Percentiles rank a stretch among this genome's conserved stretches.
phyloP scores from a whole-genome alignment of 2,888 invertebrate genomes.

The Erebia palarica region DNA sequence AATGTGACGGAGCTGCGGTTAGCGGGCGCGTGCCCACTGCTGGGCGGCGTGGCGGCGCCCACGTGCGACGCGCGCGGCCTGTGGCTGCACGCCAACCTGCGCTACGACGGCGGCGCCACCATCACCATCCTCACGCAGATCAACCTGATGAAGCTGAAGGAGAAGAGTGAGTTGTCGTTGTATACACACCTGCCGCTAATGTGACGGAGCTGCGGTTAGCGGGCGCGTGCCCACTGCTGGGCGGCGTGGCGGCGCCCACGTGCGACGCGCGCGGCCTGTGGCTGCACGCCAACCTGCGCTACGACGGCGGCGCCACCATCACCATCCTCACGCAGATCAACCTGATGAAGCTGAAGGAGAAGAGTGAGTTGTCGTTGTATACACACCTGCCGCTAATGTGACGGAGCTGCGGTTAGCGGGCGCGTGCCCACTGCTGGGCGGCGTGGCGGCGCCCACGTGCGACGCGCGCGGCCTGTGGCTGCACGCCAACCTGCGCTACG shows the following conservation, averaged over 20 bases:
- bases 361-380: slow-evolving; percentile 54
- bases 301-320: slow-evolving; percentile 90
- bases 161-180: slow-evolving; percentile 61
- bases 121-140: slow-evolving; percentile 94
- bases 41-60: slow-evolving; percentile 85
- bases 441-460: slow-evolving; percentile 84
- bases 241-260: slow-evolving; percentile 84
- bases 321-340: slow-evolving; percentile 95
- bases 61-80: slow-evolving; percentile 90
- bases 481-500: slow-evolving; percentile 91
- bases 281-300: slow-evolving; percentile 92
- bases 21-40: slow-evolving; percentile 85
- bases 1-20: slow-evolving; percentile 88
- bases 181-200: slow-evolving; percentile 78
- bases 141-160: slow-evolving; percentile 84
- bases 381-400: slow-evolving; percentile 82
- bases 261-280: slow-evolving; percentile 93
- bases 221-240: slow-evolving; percentile 85
- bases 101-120: slow-evolving; percentile 89
- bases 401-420: slow-evolving; percentile 88
- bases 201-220: slow-evolving; percentile 89
- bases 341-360: slow-evolving; percentile 78
- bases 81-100: slow-evolving; percentile 93
- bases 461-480: slow-evolving; percentile 95
- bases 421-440: slow-evolving; percentile 85